These are phyloP conservation scores for Cephus rjabovi DNA, from an alignment of 2,888 invertebrate species.

Conservation along the genomic window DNA sequence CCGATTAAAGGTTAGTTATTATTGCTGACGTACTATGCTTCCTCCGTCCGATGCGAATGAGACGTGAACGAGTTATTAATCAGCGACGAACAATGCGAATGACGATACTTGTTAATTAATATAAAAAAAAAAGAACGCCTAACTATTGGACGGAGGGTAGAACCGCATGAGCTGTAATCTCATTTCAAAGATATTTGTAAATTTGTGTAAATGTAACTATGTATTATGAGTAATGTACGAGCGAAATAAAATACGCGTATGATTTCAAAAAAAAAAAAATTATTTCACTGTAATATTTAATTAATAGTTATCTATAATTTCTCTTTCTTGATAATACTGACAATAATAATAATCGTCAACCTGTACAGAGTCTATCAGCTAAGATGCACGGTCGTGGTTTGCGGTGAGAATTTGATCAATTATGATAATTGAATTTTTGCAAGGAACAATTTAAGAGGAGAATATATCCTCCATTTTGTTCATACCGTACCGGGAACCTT, in stretches of 20 bases:
- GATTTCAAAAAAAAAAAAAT: conserved; percentile 34
- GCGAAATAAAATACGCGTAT: conserved; percentile 44
- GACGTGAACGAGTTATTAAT: neutral
- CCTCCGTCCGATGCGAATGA: conserved; percentile 9
- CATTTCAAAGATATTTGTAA: conserved; percentile 57
- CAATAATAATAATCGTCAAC: too few relatives aligned
- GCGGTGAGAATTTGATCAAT: too few relatives aligned
- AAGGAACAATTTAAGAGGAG: too few relatives aligned
- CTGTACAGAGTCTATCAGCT: too few relatives aligned
- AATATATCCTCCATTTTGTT: neutral
- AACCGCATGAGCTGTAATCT: conserved; percentile 36
- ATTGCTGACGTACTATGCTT: conserved; percentile 18
- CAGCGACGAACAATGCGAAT: neutral
- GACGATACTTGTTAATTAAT: conserved; percentile 6
- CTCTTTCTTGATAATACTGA: too few relatives aligned
- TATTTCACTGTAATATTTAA: neutral
- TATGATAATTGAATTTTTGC: too few relatives aligned
- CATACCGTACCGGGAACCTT: neutral
- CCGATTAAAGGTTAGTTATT: conserved; percentile 10
- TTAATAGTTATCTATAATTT: neutral
- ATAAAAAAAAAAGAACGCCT: neutral
- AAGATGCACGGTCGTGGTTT: too few relatives aligned
- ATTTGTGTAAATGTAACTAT: conserved; percentile 61
- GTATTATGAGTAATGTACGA: conserved; percentile 45
- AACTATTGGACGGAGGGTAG: conserved; percentile 17